A percentile compares a stretch with the other conserved stretches of the same genome.
phyloP scores from a whole-genome alignment of 2,113 vertebrate genomes.

The Sapayoa aenigma region DNA sequence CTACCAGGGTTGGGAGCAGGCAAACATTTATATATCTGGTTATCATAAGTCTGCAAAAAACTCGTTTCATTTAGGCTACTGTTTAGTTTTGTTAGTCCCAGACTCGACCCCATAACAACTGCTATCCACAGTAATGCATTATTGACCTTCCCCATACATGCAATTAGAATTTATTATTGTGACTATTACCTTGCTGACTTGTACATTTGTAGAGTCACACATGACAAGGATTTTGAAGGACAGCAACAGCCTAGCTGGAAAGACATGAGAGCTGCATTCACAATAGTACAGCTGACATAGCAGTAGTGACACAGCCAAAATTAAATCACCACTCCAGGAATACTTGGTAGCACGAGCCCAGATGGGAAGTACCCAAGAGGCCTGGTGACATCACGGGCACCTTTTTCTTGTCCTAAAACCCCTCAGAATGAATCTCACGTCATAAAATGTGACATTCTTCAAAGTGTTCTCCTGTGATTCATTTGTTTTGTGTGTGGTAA shows the following conservation, averaged over 20 bases:
- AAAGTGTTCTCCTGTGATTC: neutral
- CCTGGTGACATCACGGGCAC: neutral
- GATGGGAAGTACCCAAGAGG: neutral
- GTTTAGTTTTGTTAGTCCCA: neutral
- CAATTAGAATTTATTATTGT: neutral
- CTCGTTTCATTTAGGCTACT: neutral
- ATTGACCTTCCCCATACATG: rapidly evolving
- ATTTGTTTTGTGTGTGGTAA: neutral
- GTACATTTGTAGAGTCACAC: neutral
- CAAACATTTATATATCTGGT: neutral
- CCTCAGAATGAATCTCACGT: neutral
- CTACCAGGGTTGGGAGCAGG: neutral
- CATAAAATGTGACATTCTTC: neutral
- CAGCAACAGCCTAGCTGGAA: slow-evolving; percentile 28
- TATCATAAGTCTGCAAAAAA: neutral
- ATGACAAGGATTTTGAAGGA: slow-evolving; percentile 33
- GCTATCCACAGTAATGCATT: neutral
- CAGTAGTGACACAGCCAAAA: slow-evolving; percentile 21
- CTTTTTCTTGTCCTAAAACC: neutral
- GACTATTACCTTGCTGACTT: neutral
- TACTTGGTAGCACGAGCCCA: neutral
- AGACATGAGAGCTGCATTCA: neutral
- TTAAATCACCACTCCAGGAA: neutral
- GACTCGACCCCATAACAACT: neutral
- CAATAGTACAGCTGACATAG: slow-evolving; percentile 25